phyloP scores from a whole-genome alignment of 2,888 invertebrate species.

The Philonicus albiceps region DNA sequence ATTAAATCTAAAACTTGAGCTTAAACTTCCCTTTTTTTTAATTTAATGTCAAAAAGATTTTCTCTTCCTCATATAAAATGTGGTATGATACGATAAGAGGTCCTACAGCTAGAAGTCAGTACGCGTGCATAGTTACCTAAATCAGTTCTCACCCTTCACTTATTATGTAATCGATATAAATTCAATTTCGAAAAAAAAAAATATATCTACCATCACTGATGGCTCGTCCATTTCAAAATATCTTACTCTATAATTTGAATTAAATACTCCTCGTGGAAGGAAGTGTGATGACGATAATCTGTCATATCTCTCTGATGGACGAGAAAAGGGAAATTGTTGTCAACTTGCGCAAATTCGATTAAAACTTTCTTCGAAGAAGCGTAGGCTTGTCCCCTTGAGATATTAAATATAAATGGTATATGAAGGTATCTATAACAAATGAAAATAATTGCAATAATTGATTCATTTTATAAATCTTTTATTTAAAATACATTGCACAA shows the following conservation, averaged over 20 bases:
- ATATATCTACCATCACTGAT: neutral
- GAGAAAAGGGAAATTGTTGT: conserved; percentile 31
- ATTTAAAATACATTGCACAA: neutral
- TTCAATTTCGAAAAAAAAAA: conserved; percentile 10
- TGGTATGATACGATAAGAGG: neutral
- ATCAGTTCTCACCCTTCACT: neutral
- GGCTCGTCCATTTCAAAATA: neutral
- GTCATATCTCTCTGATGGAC: conserved; percentile 25
- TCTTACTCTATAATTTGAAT: conserved; percentile 16
- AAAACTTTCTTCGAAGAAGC: neutral
- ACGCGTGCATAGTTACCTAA: neutral
- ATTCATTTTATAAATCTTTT: neutral
- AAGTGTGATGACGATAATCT: conserved; percentile 29
- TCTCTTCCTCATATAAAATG: neutral
- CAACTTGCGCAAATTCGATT: conserved; percentile 20
- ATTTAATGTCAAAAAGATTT: neutral
- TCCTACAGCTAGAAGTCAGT: neutral
- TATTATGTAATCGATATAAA: conserved; percentile 8
- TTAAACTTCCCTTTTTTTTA: neutral
- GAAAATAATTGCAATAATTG: neutral
- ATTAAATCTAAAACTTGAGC: neutral
- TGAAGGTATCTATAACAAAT: neutral
- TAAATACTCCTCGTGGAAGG: conserved; percentile 14
- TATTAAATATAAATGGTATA: neutral
- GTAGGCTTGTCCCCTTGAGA: neutral